Evolutionary conservation across 2,797 vertebrate species (phyloP).

Genomic region (Furcifer pardalis): DNA sequence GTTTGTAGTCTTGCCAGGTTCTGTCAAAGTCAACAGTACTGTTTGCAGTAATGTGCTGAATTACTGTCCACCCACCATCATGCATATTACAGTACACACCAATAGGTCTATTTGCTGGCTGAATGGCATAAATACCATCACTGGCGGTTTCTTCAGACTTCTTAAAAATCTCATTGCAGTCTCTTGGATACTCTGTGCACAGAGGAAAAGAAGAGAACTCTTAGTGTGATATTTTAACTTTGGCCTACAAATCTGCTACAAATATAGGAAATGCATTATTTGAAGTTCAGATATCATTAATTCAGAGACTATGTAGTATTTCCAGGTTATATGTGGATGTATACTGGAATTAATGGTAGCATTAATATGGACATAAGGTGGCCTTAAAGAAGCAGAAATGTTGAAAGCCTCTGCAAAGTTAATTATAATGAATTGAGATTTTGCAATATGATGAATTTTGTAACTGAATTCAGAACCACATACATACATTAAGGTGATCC

Average conservation of each 20-base stretch:
- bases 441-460: background rate
- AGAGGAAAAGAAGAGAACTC: background rate
- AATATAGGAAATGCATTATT: slow-evolving; percentile 13
- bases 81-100: slow-evolving; percentile 85
- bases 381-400: background rate
- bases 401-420: background rate
- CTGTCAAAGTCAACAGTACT: slow-evolving; percentile 84
- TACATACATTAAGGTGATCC: background rate
- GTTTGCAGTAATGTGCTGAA: slow-evolving; percentile 88
- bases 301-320: background rate
- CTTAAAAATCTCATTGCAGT: slow-evolving; percentile 87
- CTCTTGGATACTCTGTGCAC: slow-evolving; percentile 78
- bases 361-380: too few relatives aligned
- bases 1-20: slow-evolving; percentile 85
- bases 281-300: background rate
- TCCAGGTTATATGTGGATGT: background rate
- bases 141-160: slow-evolving; percentile 76
- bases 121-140: slow-evolving; percentile 87
- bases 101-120: slow-evolving; percentile 77
- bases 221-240: slow-evolving; percentile 8
- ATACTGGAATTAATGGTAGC: background rate
- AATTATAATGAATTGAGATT: background rate
- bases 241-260: slow-evolving; percentile 5
- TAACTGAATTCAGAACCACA: background rate
- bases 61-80: slow-evolving; percentile 88